Conservation (phyloP, 2,888 invertebrate species). For the Dendrolimus houi region DNA sequence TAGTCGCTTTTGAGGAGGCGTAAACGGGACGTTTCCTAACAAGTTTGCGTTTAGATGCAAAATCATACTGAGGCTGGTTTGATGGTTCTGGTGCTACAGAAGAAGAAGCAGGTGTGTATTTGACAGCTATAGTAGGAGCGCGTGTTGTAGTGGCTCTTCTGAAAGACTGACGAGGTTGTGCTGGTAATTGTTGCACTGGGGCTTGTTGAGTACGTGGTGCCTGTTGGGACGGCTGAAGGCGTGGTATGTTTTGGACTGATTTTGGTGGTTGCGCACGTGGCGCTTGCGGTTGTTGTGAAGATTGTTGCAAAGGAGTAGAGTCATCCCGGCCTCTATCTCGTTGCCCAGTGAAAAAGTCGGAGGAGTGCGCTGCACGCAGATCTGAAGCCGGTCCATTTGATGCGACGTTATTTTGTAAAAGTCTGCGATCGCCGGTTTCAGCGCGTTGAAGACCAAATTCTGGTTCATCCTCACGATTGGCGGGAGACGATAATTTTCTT, state of each 20-base stretch:
- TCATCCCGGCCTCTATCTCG: slow-evolving; percentile 66
- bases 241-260: slow-evolving; percentile 29
- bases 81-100: slow-evolving; percentile 30
- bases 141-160: slow-evolving; percentile 60
- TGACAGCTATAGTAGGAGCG: slow-evolving; percentile 35
- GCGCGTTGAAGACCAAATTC: slow-evolving; percentile 84
- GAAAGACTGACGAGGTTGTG: slow-evolving; percentile 37
- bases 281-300: slow-evolving; percentile 10
- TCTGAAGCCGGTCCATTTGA: slow-evolving; percentile 68
- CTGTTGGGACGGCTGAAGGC: slow-evolving; percentile 11
- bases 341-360: slow-evolving; percentile 82
- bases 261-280: slow-evolving; percentile 17
- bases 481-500: slow-evolving; percentile 71
- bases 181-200: slow-evolving; percentile 7
- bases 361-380: slow-evolving; percentile 83
- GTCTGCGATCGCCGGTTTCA: slow-evolving; percentile 77
- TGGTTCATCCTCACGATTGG: slow-evolving; percentile 79
- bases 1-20: slow-evolving; percentile 34
- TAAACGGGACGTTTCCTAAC: slow-evolving; percentile 58
- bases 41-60: slow-evolving; percentile 48
- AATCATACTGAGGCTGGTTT: slow-evolving; percentile 37
- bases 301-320: slow-evolving; percentile 10
- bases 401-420: slow-evolving; percentile 38
- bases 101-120: slow-evolving; percentile 30
- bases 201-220: slow-evolving; percentile 9